phyloP scores from a whole-genome alignment of 2,888 invertebrate genomes.

The Phyllotreta cruciferae region DNA sequence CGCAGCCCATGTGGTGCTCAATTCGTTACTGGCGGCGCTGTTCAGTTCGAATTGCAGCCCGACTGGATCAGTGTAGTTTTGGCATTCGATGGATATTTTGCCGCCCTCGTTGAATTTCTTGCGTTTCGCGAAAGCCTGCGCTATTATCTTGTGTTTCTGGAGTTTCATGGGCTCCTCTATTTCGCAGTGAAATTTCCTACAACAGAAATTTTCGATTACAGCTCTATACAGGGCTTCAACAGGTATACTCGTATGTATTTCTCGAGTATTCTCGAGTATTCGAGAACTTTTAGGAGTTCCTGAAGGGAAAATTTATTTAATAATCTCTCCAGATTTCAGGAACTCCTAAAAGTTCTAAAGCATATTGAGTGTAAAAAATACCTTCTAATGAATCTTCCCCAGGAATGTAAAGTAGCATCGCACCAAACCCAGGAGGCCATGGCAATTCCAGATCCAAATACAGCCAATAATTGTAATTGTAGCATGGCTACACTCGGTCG shows the following conservation, averaged over 20 bases:
- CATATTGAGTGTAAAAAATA: too few species aligned
- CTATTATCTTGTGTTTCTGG: slow-evolving; percentile 89
- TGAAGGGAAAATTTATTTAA: too few species aligned
- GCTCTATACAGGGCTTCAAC: too few species aligned
- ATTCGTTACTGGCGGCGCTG: slow-evolving; percentile 77
- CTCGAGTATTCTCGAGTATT: too few species aligned
- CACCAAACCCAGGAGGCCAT: slow-evolving; percentile 98
- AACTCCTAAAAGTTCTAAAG: too few species aligned
- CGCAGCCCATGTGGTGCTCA: slow-evolving; percentile 92
- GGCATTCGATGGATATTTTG: slow-evolving; percentile 85
- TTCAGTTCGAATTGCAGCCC: slow-evolving; percentile 78
- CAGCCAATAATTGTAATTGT: slow-evolving; percentile 81
- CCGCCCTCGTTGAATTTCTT: slow-evolving; percentile 85
- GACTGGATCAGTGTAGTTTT: slow-evolving; percentile 90
- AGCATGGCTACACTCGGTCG: slow-evolving; percentile 84
- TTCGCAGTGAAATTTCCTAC: slow-evolving; percentile 76
- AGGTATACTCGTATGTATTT: too few species aligned
- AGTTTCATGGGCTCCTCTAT: slow-evolving; percentile 72
- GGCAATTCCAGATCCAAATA: slow-evolving; percentile 84
- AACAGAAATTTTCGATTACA: too few species aligned
- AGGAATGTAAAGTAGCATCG: slow-evolving; percentile 80
- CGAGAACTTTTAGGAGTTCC: too few species aligned
- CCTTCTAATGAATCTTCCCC: slow-evolving; percentile 86
- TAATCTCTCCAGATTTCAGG: too few species aligned
- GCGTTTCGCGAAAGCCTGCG: slow-evolving; percentile 87